phyloP scores from a whole-genome alignment of 2,797 vertebrate species.

The Ispidina picta region DNA sequence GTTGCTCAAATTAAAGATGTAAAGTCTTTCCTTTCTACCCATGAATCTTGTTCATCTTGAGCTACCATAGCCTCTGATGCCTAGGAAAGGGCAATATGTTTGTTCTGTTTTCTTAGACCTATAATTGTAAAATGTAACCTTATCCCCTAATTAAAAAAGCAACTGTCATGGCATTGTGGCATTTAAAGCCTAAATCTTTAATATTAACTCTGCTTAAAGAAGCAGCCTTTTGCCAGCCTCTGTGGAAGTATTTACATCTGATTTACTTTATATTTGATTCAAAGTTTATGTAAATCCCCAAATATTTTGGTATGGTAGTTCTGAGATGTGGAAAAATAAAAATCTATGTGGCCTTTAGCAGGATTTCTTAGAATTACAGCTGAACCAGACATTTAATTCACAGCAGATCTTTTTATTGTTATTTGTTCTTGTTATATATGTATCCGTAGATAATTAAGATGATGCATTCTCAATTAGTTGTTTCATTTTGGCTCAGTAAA shows the following conservation, averaged over 20 bases:
- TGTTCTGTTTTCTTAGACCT: constrained; percentile 34
- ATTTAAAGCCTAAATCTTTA: constrained; percentile 45
- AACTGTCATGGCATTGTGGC: not conserved
- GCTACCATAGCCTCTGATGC: constrained; percentile 30
- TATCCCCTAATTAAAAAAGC: constrained; percentile 61
- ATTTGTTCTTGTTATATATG: not conserved
- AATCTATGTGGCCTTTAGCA: constrained; percentile 21
- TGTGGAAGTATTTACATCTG: constrained; percentile 47
- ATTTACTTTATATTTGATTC: constrained; percentile 58
- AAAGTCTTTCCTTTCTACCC: constrained; percentile 12
- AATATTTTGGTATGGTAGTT: constrained; percentile 58
- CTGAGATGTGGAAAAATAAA: constrained; percentile 66
- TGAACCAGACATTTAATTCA: constrained; percentile 60
- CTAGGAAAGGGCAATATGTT: constrained; percentile 8
- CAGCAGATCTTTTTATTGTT: constrained; percentile 42
- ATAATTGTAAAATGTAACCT: not conserved
- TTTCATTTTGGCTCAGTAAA: constrained; percentile 15
- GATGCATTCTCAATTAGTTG: not conserved
- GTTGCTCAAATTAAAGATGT: constrained; percentile 39
- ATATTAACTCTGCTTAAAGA: constrained; percentile 37
- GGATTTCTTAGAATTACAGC: constrained; percentile 38
- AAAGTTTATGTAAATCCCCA: constrained; percentile 61
- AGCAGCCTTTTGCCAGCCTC: constrained; percentile 32
- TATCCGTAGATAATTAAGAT: constrained; percentile 17
- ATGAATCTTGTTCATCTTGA: constrained; percentile 43